Conservation (phyloP, 2,797 vertebrate species). For the Tapera naevia region DNA sequence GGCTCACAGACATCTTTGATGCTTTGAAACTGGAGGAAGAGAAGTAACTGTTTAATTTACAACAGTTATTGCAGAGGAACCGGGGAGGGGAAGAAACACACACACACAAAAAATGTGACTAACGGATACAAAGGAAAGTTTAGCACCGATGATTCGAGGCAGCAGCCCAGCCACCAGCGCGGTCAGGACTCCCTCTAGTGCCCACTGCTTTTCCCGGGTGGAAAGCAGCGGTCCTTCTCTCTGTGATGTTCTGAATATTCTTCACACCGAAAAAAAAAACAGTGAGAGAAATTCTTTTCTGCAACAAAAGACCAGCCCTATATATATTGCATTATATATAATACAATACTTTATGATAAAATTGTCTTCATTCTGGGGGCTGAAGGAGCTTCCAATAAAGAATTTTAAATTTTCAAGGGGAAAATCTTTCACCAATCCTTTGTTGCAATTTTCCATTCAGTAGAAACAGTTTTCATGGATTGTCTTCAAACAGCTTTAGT, state of each 20-base stretch:
- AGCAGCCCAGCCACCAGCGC: background rate
- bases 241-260: rapidly evolving
- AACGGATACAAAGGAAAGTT: background rate
- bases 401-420: background rate
- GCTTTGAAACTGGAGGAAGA: conserved; percentile 60
- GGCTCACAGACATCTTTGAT: conserved; percentile 31
- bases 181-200: background rate
- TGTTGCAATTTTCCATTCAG: background rate
- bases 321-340: too few species aligned
- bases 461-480: background rate
- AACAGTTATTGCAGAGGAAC: conserved; percentile 25
- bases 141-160: background rate
- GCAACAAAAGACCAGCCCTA: background rate
- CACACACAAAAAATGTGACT: background rate
- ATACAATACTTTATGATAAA: background rate
- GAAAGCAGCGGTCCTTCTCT: background rate
- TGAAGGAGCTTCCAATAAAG: background rate
- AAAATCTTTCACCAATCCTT: background rate
- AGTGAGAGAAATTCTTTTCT: background rate
- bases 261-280: background rate
- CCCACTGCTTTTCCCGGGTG: background rate
- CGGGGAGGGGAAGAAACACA: background rate
- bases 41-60: conserved; percentile 56
- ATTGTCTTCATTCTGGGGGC: background rate
- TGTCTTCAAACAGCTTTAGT: background rate